phyloP scores from a whole-genome alignment of 2,797 vertebrate species.

The Carduelis carduelis region DNA sequence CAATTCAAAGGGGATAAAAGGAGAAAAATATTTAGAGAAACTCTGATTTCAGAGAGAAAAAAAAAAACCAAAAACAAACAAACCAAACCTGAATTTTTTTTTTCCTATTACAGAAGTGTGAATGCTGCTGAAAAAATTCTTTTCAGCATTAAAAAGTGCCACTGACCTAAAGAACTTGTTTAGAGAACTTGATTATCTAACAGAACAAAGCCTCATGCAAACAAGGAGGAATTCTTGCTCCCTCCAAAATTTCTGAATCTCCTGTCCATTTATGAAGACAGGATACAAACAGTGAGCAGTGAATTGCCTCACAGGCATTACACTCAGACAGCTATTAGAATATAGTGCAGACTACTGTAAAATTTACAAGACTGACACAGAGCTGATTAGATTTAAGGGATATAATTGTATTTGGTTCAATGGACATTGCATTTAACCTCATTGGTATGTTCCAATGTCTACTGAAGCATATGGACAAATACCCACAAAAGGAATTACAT shows the following conservation, averaged over 20 bases:
- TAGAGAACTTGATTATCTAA: not conserved
- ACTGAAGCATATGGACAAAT: not conserved
- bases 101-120: not conserved
- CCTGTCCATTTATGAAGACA: not conserved
- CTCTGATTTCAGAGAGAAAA: not conserved
- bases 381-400: not conserved
- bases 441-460: not conserved
- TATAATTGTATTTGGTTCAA: slow-evolving; percentile 21
- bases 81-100: not conserved
- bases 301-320: slow-evolving; percentile 6
- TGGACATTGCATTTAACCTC: not conserved
- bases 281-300: not conserved
- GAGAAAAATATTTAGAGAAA: not conserved
- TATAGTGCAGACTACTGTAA: slow-evolving; percentile 24
- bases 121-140: not conserved
- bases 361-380: slow-evolving; percentile 10
- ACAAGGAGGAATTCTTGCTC: not conserved
- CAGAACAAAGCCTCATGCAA: not conserved
- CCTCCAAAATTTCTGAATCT: not conserved
- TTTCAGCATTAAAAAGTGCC: not conserved
- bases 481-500: not conserved
- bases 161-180: not conserved
- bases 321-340: slow-evolving; percentile 15
- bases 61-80: accelerated
- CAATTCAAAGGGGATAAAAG: not conserved